These are phyloP conservation scores for Telenomus remus DNA, from an alignment of 1,140 invertebrate genomes.

Conservation along the genomic window DNA sequence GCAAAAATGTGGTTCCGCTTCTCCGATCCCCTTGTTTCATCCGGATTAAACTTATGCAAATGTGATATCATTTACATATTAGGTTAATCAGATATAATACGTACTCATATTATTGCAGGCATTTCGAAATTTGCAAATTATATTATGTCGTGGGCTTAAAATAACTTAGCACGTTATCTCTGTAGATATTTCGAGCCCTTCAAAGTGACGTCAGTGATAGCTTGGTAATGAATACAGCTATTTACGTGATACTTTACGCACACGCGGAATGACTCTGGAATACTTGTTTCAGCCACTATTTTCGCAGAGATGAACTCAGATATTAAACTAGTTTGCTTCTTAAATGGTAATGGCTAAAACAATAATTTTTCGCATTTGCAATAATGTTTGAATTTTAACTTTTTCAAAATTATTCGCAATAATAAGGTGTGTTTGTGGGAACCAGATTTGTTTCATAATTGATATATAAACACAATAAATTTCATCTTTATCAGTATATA, in stretches of 20 bases:
- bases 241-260: constrained; percentile 36
- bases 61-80: constrained; percentile 46
- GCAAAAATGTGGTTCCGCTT: constrained; percentile 15
- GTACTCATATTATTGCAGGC: constrained; percentile 41
- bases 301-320: constrained; percentile 7
- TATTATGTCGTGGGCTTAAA: constrained; percentile 36
- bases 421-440: too few species aligned
- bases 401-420: too few species aligned
- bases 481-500: too few species aligned
- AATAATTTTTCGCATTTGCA: too few species aligned
- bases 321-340: neutral
- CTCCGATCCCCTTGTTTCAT: constrained; percentile 39
- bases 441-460: too few species aligned
- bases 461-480: too few species aligned
- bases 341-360: too few species aligned
- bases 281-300: constrained; percentile 10
- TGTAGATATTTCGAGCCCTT: constrained; percentile 27
- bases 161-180: constrained; percentile 45
- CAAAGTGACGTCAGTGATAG: constrained; percentile 39
- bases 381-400: too few species aligned
- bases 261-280: constrained; percentile 15
- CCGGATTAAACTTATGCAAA: constrained; percentile 44
- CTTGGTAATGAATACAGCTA: constrained; percentile 36
- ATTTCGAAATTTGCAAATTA: constrained; percentile 45
- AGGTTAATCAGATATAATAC: constrained; percentile 51